A percentile compares a stretch with the other conserved stretches of the same genome.
These are phyloP conservation scores for Periplaneta americana DNA, from an alignment of 1,140 invertebrate genomes.

Conservation along the genomic window DNA sequence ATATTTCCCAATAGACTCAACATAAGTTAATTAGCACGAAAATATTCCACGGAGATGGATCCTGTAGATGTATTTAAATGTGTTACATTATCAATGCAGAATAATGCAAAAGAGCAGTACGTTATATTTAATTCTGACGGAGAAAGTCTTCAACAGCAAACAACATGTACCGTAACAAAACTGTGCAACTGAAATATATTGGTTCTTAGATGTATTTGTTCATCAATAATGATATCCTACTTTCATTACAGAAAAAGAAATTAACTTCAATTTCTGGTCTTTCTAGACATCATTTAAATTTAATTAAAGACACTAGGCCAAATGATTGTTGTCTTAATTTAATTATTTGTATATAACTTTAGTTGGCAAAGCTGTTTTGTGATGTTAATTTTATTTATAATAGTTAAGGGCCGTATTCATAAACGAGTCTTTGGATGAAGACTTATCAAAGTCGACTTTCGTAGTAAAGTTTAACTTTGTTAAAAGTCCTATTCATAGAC, in stretches of 20 bases:
- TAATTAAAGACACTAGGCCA: neutral
- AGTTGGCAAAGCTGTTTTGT: neutral
- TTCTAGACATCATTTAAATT: neutral
- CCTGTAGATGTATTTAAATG: too few relatives aligned
- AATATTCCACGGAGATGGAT: too few relatives aligned
- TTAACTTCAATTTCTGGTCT: neutral
- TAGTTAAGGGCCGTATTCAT: too few relatives aligned
- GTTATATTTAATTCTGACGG: neutral
- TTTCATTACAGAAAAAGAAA: neutral
- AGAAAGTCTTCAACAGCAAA: neutral
- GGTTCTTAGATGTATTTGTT: neutral
- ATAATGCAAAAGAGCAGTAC: too few relatives aligned
- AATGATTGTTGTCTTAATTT: neutral
- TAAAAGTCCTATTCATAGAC: too few relatives aligned
- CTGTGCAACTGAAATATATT: neutral
- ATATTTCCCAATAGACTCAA: too few relatives aligned
- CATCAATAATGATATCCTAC: neutral
- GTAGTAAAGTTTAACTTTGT: too few relatives aligned
- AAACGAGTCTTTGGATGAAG: too few relatives aligned
- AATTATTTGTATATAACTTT: conserved; percentile 14
- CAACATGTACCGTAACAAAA: neutral
- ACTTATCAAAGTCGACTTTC: too few relatives aligned
- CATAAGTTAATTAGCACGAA: too few relatives aligned
- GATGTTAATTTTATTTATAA: neutral
- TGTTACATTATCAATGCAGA: too few relatives aligned